Evolutionary conservation across 35 echinoderm and acorn worm species (phyloP).

Genomic region (Anneissia japonica): DNA sequence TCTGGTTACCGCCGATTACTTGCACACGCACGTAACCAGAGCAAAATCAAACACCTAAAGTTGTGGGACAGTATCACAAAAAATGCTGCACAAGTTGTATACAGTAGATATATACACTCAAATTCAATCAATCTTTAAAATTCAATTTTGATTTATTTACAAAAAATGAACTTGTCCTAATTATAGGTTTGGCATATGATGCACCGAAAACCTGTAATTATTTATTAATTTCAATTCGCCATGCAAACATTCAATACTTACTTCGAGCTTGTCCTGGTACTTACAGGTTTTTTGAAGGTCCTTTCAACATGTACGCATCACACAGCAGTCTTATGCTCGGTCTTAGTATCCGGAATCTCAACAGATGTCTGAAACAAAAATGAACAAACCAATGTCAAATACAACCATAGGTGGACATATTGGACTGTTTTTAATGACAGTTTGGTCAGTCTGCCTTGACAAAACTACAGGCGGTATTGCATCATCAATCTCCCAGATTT

Average conservation of each 20-base stretch:
- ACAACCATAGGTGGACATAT: not conserved
- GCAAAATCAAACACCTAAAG: too few relatives aligned
- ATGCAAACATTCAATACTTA: too few relatives aligned
- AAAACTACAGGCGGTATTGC: not conserved
- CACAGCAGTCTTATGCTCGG: conserved; percentile 67
- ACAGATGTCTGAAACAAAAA: conserved; percentile 67
- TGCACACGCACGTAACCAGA: too few relatives aligned
- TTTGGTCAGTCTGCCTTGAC: not conserved
- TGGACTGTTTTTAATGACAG: not conserved
- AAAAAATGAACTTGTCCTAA: not conserved
- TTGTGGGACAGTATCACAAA: too few relatives aligned
- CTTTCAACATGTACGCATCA: conserved; percentile 57
- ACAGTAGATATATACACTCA: not conserved
- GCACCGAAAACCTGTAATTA: not conserved
- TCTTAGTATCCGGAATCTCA: conserved; percentile 61
- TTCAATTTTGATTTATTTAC: not conserved
- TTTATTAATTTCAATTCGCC: not conserved
- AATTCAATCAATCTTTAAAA: not conserved
- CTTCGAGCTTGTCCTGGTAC: too few relatives aligned
- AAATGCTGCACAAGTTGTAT: not conserved
- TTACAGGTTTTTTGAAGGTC: conserved; percentile 77
- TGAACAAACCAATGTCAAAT: not conserved
- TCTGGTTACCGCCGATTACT: too few relatives aligned
- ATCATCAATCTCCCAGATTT: not conserved
- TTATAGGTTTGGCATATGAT: not conserved